Percentiles rank a stretch among this genome's conserved stretches.
Conservation (phyloP, 2,113 vertebrate genomes). For the Microcebus tavaratra region DNA sequence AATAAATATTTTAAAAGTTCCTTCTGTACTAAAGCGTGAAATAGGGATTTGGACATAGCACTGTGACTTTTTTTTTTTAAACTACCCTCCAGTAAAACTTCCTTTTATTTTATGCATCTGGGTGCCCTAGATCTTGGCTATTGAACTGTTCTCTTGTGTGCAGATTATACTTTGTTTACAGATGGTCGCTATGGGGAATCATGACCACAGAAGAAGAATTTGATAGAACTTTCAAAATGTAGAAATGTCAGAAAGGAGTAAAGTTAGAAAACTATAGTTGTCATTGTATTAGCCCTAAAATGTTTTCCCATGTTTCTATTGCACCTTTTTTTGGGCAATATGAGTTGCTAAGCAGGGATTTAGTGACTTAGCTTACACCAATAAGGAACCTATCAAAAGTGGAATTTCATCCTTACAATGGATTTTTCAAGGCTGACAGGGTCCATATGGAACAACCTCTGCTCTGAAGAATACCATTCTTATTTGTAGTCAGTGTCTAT, state of each 20-base stretch:
- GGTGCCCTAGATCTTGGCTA: neutral
- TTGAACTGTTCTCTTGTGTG: neutral
- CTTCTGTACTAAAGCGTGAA: neutral
- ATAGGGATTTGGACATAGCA: neutral
- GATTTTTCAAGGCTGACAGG: neutral
- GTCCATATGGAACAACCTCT: neutral
- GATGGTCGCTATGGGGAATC: neutral
- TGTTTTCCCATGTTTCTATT: neutral
- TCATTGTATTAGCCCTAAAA: neutral
- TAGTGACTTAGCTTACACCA: neutral
- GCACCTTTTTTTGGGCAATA: neutral
- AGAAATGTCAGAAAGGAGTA: slow-evolving; percentile 1
- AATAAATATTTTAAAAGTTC: neutral
- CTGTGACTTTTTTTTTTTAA: neutral
- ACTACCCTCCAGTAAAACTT: neutral
- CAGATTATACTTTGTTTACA: slow-evolving; percentile 30
- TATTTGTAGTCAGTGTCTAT: neutral
- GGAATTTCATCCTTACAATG: neutral
- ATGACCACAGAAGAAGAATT: neutral
- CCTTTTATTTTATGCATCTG: slow-evolving; percentile 34
- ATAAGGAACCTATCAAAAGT: neutral
- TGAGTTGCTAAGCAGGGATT: slow-evolving; percentile 37
- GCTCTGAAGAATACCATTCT: neutral
- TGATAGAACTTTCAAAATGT: neutral
- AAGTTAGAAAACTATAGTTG: slow-evolving; percentile 41